Evolutionary conservation across 2,797 vertebrate species (phyloP).

Genomic region (Oreochromis grahami): DNA sequence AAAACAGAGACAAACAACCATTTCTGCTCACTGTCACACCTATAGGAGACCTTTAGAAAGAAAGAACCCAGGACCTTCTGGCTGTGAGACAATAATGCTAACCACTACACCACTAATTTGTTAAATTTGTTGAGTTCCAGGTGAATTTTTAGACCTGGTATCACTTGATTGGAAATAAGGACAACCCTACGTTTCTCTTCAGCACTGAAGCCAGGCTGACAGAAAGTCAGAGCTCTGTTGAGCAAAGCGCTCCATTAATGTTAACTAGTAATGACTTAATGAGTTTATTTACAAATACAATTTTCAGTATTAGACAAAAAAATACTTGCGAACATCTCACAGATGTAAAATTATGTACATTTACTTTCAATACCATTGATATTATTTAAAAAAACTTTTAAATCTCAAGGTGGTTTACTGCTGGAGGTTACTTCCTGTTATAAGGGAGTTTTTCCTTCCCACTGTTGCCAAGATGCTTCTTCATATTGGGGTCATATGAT

Average conservation of each 20-base stretch:
- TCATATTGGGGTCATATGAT: neutral
- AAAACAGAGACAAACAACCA: neutral
- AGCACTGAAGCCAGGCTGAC: neutral
- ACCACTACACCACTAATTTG: rapidly evolving
- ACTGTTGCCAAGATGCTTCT: neutral
- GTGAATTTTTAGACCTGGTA: neutral
- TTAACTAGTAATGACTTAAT: neutral
- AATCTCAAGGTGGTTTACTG: neutral
- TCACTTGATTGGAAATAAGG: neutral
- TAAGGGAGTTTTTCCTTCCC: neutral
- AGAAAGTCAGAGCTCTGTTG: neutral
- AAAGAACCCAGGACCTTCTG: neutral
- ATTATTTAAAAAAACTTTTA: neutral
- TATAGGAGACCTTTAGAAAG: neutral
- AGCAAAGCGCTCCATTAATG: neutral
- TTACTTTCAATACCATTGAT: neutral
- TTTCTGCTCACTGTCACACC: neutral
- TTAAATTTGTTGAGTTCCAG: neutral
- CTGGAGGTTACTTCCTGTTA: neutral
- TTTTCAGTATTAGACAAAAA: neutral
- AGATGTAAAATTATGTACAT: neutral
- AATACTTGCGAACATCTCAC: neutral
- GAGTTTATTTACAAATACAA: neutral
- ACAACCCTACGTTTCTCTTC: neutral
- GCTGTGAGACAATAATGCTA: neutral